phyloP scores from a whole-genome alignment of 1,140 invertebrate species.

The Helicorthomorpha holstii region DNA sequence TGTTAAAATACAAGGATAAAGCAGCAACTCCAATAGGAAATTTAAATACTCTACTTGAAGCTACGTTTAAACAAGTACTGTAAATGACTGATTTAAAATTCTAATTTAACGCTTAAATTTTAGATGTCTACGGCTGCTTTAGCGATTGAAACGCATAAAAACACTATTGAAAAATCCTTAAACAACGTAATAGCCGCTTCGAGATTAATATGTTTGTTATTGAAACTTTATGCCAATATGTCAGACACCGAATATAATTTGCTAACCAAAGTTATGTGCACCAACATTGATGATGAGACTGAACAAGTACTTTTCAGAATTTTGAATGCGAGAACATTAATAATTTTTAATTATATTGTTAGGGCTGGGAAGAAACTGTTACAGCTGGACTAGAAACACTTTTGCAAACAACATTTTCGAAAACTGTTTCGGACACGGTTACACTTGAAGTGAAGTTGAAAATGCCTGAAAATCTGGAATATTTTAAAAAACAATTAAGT shows the following conservation, averaged over 20 bases:
- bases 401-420: conserved; percentile 31
- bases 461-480: not conserved
- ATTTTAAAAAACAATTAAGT: not conserved
- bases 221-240: conserved; percentile 23
- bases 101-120: not conserved
- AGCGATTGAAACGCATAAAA: conserved; percentile 21
- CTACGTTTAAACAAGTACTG: conserved; percentile 44
- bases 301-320: conserved; percentile 21
- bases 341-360: conserved; percentile 13
- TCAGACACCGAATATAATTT: conserved; percentile 23
- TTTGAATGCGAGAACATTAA: conserved; percentile 10
- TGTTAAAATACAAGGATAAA: conserved; percentile 56
- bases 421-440: conserved; percentile 25
- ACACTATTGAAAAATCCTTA: conserved; percentile 21
- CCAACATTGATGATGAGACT: conserved; percentile 20
- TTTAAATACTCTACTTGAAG: conserved; percentile 49
- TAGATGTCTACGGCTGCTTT: conserved; percentile 25
- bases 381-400: conserved; percentile 34
- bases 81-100: not conserved
- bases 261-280: conserved; percentile 21
- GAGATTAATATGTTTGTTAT: conserved; percentile 23
- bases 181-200: conserved; percentile 24
- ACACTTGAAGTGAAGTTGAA: not conserved
- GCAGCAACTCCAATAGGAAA: conserved; percentile 50
- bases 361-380: conserved; percentile 42